These are phyloP conservation scores for Delphinus delphis DNA, from an alignment of 2,113 vertebrate species.

Conservation along the genomic window DNA sequence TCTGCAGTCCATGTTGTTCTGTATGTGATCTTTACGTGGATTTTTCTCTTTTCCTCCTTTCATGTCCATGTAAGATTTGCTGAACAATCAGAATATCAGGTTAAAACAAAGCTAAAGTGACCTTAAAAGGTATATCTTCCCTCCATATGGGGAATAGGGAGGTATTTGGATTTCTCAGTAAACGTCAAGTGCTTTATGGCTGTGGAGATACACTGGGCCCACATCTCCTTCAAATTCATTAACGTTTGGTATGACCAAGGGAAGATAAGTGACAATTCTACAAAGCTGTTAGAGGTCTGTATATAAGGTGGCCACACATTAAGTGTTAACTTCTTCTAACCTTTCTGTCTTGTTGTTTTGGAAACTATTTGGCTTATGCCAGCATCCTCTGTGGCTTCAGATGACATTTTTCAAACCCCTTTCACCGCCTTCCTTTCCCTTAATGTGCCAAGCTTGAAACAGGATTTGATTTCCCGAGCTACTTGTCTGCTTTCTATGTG, in stretches of 20 bases:
- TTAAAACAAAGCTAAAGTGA: constrained; percentile 64
- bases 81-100: constrained; percentile 42
- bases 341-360: background rate
- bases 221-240: background rate
- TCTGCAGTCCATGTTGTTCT: background rate
- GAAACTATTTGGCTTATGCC: background rate
- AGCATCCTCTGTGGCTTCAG: background rate
- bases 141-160: background rate
- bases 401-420: background rate
- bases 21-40: background rate
- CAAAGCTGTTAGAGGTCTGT: background rate
- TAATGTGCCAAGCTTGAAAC: constrained; percentile 66
- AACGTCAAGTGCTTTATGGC: background rate
- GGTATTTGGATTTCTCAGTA: background rate
- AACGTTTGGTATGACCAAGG: background rate
- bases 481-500: background rate
- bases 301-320: background rate
- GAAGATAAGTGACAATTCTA: background rate
- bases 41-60: background rate
- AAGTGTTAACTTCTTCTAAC: background rate
- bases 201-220: background rate
- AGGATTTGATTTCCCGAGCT: constrained; percentile 16
- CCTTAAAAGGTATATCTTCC: constrained; percentile 64
- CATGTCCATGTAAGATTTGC: background rate
- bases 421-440: background rate